phyloP scores from a whole-genome alignment of 2,113 vertebrate species.

The Helogale parvula region DNA sequence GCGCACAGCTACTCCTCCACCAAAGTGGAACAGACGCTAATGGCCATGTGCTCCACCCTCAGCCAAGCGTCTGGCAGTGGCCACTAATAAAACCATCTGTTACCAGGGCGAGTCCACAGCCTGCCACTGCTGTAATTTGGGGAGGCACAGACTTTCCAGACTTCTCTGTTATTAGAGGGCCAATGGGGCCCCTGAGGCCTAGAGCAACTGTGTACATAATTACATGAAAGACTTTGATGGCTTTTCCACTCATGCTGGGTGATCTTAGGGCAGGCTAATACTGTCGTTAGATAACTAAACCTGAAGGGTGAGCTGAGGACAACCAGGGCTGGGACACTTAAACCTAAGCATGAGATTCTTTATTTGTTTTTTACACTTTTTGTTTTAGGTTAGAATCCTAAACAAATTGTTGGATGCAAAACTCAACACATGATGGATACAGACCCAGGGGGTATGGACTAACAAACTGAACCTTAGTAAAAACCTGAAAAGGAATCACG shows the following conservation, averaged over 20 bases:
- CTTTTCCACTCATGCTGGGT: constrained; percentile 52
- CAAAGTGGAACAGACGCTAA: constrained; percentile 56
- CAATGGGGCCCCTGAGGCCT: constrained; percentile 19
- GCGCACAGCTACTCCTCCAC: neutral
- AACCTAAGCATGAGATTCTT: neutral
- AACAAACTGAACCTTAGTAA: neutral
- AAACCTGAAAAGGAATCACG: neutral
- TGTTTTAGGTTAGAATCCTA: neutral
- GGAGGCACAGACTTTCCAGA: constrained; percentile 42
- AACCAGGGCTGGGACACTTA: neutral
- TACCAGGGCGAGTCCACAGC: constrained; percentile 4
- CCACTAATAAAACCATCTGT: constrained; percentile 75
- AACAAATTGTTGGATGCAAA: neutral
- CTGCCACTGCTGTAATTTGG: constrained; percentile 44
- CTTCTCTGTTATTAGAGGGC: constrained; percentile 29
- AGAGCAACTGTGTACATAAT: constrained; percentile 61
- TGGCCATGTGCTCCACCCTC: neutral
- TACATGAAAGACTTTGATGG: constrained; percentile 11
- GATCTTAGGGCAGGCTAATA: neutral
- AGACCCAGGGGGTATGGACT: neutral
- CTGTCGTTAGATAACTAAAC: constrained; percentile 33
- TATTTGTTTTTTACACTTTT: neutral
- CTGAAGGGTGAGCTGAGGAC: constrained; percentile 62
- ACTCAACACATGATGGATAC: neutral
- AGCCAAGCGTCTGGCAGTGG: constrained; percentile 64